phyloP scores from a whole-genome alignment of 2,888 invertebrate genomes.

The Aproaerema taeniolella region DNA sequence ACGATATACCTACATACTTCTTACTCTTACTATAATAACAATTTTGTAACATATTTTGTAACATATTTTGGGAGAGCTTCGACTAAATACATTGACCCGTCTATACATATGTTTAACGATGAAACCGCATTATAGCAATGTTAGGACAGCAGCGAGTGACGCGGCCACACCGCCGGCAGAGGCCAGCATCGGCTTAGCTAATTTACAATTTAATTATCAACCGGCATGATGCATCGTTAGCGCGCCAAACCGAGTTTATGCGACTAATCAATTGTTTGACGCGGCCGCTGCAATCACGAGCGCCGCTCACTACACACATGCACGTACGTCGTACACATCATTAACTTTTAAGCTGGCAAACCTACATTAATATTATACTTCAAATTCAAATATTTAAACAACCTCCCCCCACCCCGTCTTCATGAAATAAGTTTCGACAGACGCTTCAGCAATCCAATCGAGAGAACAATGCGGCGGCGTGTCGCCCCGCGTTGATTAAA shows the following conservation, averaged over 20 bases:
- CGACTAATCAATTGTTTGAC: constrained; percentile 78
- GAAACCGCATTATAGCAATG: too few species aligned
- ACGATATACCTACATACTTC: too few species aligned
- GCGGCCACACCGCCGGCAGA: constrained; percentile 31
- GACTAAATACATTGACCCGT: too few species aligned
- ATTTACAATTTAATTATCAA: constrained; percentile 77
- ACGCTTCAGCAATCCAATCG: constrained; percentile 56
- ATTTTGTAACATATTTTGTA: too few species aligned
- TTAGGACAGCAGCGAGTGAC: too few species aligned
- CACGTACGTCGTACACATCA: constrained; percentile 11
- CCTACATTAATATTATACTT: neutral
- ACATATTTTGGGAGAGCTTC: too few species aligned
- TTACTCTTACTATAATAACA: too few species aligned
- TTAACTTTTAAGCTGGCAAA: constrained; percentile 1
- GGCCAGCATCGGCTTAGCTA: constrained; percentile 69
- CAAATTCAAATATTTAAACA: constrained; percentile 1
- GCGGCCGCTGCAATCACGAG: constrained; percentile 73
- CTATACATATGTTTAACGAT: too few species aligned
- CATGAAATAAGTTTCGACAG: constrained; percentile 54
- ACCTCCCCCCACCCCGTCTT: constrained; percentile 17
- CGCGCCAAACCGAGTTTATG: constrained; percentile 76
- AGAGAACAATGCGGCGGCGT: constrained; percentile 67
- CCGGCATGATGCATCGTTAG: constrained; percentile 75
- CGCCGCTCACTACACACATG: constrained; percentile 33
- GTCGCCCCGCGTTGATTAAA: constrained; percentile 67